A percentile compares a stretch with the other conserved stretches of the same genome.
Conservation (phyloP, 1,140 invertebrate species). For the Tribolium madens region DNA sequence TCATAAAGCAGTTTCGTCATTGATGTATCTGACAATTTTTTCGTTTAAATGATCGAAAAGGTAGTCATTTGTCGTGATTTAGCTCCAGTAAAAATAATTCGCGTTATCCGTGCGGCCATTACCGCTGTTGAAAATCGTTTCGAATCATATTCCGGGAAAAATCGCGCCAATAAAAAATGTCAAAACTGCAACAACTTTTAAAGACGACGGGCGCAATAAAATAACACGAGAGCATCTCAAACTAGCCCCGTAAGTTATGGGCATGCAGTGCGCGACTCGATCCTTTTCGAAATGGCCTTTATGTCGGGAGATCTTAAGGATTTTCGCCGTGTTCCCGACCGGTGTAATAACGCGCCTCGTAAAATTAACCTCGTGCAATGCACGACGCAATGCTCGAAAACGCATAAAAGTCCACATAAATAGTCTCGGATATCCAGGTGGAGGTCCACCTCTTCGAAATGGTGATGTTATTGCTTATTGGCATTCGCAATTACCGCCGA, state of each 20-base stretch:
- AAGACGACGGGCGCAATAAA: constrained; percentile 50
- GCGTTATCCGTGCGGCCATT: neutral
- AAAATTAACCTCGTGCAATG: constrained; percentile 60
- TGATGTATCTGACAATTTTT: constrained; percentile 1
- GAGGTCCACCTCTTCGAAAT: constrained; percentile 49
- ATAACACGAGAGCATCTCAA: constrained; percentile 55
- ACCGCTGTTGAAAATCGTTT: constrained; percentile 31
- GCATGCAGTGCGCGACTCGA: constrained; percentile 38
- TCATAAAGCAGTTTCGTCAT: no score
- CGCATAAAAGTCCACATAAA: constrained; percentile 62
- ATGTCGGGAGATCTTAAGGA: neutral
- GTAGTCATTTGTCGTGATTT: constrained; percentile 40
- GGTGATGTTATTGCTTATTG: constrained; percentile 53
- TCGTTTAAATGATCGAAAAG: constrained; percentile 11
- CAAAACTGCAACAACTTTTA: constrained; percentile 50
- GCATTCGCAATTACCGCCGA: constrained; percentile 50
- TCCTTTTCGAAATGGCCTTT: neutral
- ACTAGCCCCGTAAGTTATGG: constrained; percentile 58
- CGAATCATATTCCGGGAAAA: constrained; percentile 44
- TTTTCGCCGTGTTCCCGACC: neutral
- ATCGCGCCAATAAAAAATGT: constrained; percentile 48
- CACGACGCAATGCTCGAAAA: constrained; percentile 56
- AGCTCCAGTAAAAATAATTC: constrained; percentile 29
- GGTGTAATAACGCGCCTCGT: constrained; percentile 59
- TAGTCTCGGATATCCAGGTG: constrained; percentile 61